Conservation (phyloP, 2,888 invertebrate species). For the Euphydryas editha region DNA sequence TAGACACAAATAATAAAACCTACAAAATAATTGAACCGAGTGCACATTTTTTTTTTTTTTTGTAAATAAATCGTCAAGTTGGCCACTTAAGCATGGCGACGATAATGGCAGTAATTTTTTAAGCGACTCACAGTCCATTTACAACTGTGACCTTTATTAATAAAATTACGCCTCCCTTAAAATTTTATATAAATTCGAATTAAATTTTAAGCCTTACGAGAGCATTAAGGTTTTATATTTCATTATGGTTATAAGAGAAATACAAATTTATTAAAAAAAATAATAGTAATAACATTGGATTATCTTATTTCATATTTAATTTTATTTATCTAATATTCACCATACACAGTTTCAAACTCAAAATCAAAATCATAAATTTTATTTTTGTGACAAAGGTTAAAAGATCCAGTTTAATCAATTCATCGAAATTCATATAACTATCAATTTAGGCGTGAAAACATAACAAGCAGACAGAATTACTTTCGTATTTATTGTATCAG, state of each 20-base stretch:
- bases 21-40: background rate
- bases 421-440: too few relatives aligned
- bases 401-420: too few relatives aligned
- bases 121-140: conserved; percentile 20
- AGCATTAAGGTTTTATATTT: background rate
- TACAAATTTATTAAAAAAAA: too few relatives aligned
- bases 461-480: too few relatives aligned
- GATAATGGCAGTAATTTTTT: conserved; percentile 34
- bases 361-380: too few relatives aligned
- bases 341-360: too few relatives aligned
- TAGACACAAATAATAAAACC: background rate
- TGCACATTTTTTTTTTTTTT: background rate
- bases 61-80: conserved; percentile 37
- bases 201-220: background rate
- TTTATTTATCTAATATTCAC: too few relatives aligned
- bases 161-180: conserved; percentile 11
- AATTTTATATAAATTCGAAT: background rate
- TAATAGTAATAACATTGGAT: too few relatives aligned
- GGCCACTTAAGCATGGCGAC: conserved; percentile 32
- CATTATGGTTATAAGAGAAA: background rate
- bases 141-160: conserved; percentile 21
- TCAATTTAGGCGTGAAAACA: too few relatives aligned
- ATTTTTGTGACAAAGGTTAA: too few relatives aligned
- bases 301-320: too few relatives aligned
- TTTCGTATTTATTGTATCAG: too few relatives aligned